Base-by-base conservation (phyloP, 2,113 vertebrate genomes). In the Chloropsis cyanopogon region DNA sequence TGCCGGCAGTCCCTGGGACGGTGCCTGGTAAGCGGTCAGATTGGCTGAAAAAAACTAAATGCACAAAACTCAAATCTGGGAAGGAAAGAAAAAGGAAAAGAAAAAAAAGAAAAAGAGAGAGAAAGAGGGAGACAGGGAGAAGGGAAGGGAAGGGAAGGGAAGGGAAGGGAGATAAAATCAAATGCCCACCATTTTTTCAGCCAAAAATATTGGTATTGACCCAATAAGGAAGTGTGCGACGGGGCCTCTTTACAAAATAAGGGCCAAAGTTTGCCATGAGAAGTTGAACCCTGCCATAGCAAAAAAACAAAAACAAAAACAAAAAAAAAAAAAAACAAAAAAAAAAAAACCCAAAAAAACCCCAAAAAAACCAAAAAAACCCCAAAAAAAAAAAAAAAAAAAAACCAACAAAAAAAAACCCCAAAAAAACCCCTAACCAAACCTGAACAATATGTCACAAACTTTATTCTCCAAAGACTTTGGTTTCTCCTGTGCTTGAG, bases 1-100 rank as follows among this genome's bases (percentile, higher is more conserved):
- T 2, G 39, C 33, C 28, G 9, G 14, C 25, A 16, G n/a, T 11
- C 52, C 19, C 37, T 4, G 3, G 37, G 46, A 31, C 14, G 10
- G 28, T 1, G 18, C 39, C 10, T 7, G 0, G 2, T 0, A 9
- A 35, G 5, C 10, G 3, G 7, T 6, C 29, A 42, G 13, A 20
- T 0, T 4, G 46, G 6, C 14, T 26, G 56, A 20, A 24, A 66
- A 86, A 54, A 60, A 21, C 2, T 1, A 37, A 56, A 56, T 3
- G 14, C 23, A 21, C 19, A 10, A 3, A 47, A 50, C 1, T 13
- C 11, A 65, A 37, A 49, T 19, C 31, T 33, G 44, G 65, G 5
- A 15, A 5, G 14, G 2, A 10, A 3, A 4, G n/a, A 24, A n/a
- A 8, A 6, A 12, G 4, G 2, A 33, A 5, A 6, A 11, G 24